Evolutionary conservation across 2,888 invertebrate species (phyloP), one percentile per base, ranked within the genome.

Genomic region (Zhuqinia jingwanae): DNA sequence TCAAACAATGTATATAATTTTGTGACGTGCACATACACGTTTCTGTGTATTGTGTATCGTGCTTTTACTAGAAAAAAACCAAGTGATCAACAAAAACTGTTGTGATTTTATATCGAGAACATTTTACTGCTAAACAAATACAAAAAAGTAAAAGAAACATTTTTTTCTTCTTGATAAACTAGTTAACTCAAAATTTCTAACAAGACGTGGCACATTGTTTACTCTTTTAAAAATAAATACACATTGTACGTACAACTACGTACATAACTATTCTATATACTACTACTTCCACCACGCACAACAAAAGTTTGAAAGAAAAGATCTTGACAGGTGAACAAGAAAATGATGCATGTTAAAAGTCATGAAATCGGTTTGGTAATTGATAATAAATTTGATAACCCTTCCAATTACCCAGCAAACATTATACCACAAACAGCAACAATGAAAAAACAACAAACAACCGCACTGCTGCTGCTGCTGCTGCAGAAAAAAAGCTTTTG

Each of bases 341-440:
- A 77, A 77, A 56, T 20, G 60, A 77, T 22, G 50, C 25, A 42
- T 50, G 47, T 47, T 2, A 47, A n/a, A n/a, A 50, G 45, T 15
- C 63, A 79, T 65, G 65, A 79, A 65, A 79, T 79, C 79, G 65
- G 79, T 45, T 60, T 30, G 50, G 45, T 65, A 79, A 79, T 79
- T 79, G 79, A 70, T 56, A 80, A 80, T 80, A 80, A 80, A 80
- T 56, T 80, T 80, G 56, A 63, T 80, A 80, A 53, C 30, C 70
- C 20, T 56, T 70, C 80, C 80, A 80, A 80, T 80, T 80, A 70
- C 50, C 13, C 20, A 53, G 20, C 45, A 20, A 15, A 60, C 17
- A 76, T 47, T 36, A 6, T 36, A 3, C 8, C 8, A 25, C 8
- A 47, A 1, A 13, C 11, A 17, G 8, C 20, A 25, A 13, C 22